Conservation (phyloP, 2,888 invertebrate genomes). For the Smittia aterrima region DNA sequence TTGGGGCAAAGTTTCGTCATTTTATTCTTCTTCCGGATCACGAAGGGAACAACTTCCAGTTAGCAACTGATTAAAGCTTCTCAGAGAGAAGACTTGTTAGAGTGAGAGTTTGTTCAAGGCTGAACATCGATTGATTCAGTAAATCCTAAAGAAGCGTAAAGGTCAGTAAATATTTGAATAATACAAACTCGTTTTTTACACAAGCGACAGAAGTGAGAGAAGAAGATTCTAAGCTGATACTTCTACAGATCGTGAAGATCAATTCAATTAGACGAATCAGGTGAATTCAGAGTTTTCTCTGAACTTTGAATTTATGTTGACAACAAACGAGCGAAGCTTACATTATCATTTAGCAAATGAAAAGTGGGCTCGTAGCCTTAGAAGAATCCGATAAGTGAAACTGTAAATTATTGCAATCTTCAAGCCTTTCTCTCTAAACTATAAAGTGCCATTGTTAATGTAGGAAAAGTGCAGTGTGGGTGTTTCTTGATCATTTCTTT, state of each 20-base stretch:
- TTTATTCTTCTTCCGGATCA: no score
- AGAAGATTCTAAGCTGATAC: no score
- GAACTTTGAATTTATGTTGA: no score
- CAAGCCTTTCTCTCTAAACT: neutral
- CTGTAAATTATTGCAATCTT: slow-evolving; percentile 30
- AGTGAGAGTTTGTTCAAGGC: neutral
- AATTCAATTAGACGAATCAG: no score
- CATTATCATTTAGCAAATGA: no score
- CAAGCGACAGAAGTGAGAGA: no score
- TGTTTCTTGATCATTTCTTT: slow-evolving; percentile 34
- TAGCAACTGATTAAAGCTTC: neutral
- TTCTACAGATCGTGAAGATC: no score
- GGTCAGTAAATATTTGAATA: slow-evolving; percentile 30
- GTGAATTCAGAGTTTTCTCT: no score
- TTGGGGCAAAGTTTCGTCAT: no score
- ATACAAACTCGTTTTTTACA: no score
- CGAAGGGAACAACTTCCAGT: neutral
- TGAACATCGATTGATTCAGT: neutral
- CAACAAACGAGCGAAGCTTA: no score
- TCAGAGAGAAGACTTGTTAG: neutral
- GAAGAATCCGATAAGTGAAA: slow-evolving; percentile 11
- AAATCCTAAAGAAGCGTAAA: slow-evolving; percentile 22
- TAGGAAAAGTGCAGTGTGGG: slow-evolving; percentile 6
- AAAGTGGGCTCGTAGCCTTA: no score
- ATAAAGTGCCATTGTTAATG: neutral